Base-by-base conservation (phyloP, 2,113 vertebrate genomes). In the Poicephalus gulielmi region DNA sequence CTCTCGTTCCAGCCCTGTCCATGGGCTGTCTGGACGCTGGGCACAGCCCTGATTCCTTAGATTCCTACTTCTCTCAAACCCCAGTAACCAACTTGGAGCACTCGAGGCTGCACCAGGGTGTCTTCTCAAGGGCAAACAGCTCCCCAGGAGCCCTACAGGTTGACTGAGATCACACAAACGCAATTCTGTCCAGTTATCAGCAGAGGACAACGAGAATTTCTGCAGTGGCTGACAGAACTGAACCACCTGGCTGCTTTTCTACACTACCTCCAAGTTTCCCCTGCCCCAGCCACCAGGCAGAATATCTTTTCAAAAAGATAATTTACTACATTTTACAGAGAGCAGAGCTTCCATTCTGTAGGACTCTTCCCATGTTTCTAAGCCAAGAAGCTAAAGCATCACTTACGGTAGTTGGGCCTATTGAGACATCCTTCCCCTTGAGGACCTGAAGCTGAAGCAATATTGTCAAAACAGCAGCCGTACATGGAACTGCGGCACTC, bases 391-490 rank as follows among this genome's bases (percentile, higher is more conserved):
- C 25, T 60, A 50, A 90, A 94, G 66, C 13, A 20, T 78, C 60
- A 97, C 99, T 98, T 97, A 99, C 99, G 87, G n/a, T 98, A 96
- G 92, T 75, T 93, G 69, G 99, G 98, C 69, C 97, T 98, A 57
- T 96, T 93, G 63, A 92, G 97, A 88, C 99, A 99, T 84, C 98
- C 98, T 94, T 99, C 99, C 49, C 99, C 99, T n/a, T 68, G 97
- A 87, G 99, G 98, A 11, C 99, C 99, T 1, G 73, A 90, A 25
- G 99, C 99, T 10, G 98, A 95, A 31, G 98, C 98, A 15, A 97
- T 37, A 1, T 98, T 98, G 97, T 99, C 99, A 83, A 98, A 99
- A 70, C 99, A 99, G 96, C 99, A 99, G 71, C 99, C 99, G 1
- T 98, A 99, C 53, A 74, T 24, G 74, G 99, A 99, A 74, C 69